phyloP scores from a whole-genome alignment of 2,797 vertebrate species.

The Tokudaia tokunoshimensis region DNA sequence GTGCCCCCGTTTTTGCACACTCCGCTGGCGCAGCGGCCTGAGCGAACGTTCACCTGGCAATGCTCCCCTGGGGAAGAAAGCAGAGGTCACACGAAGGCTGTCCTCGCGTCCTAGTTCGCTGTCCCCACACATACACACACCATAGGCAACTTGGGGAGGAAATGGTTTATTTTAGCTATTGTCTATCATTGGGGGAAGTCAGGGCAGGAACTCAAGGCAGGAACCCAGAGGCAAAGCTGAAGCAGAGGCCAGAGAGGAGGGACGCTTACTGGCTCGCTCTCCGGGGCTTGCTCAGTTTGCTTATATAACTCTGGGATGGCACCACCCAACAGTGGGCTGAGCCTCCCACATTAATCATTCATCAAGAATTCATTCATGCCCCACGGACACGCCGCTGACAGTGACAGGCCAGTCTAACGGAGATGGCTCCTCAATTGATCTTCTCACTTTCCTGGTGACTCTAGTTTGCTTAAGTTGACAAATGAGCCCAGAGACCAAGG shows the following conservation, averaged over 20 bases:
- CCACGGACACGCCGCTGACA: too few species aligned
- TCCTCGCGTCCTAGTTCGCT: not conserved
- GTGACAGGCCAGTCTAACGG: not conserved
- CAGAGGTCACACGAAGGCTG: not conserved
- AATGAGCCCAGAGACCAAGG: too few species aligned
- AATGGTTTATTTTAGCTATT: not conserved
- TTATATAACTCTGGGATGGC: not conserved
- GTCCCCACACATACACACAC: not conserved
- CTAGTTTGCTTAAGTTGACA: not conserved
- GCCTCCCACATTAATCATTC: not conserved
- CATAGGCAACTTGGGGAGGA: not conserved
- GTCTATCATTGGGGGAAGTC: not conserved
- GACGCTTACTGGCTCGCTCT: not conserved
- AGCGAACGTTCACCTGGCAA: constrained; percentile 94
- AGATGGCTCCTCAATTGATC: not conserved
- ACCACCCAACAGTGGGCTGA: not conserved
- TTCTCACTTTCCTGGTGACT: not conserved
- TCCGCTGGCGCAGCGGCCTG: constrained; percentile 93
- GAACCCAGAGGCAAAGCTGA: not conserved
- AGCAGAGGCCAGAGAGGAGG: not conserved
- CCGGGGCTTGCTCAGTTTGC: not conserved
- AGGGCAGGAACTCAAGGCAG: not conserved
- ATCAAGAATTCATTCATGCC: not conserved
- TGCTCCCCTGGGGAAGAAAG: constrained; percentile 91
- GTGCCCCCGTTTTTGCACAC: constrained; percentile 97